Evolutionary conservation across 35 echinoderm and acorn worm genomes (phyloP).

Genomic region (Ophioderma brevispina): DNA sequence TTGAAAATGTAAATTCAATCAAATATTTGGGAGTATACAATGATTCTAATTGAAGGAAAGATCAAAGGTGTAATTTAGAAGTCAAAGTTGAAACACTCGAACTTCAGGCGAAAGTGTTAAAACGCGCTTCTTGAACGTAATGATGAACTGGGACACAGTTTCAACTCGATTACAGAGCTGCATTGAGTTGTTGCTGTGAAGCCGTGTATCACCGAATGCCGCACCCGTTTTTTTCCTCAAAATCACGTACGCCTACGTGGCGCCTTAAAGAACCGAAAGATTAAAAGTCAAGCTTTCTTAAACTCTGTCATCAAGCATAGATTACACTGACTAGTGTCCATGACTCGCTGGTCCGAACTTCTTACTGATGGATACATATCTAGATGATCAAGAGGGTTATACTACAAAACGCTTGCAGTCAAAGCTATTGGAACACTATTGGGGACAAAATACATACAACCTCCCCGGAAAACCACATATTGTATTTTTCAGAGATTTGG

Average conservation of each 20-base stretch:
- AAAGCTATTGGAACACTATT: background rate
- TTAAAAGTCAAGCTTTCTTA: background rate
- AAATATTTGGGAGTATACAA: no score
- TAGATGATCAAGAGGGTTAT: background rate
- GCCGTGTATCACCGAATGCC: background rate
- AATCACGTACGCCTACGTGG: background rate
- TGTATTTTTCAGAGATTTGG: background rate
- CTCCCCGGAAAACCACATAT: background rate
- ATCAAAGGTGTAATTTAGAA: no score
- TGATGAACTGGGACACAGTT: background rate
- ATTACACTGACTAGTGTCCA: background rate
- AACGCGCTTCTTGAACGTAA: background rate
- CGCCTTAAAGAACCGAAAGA: background rate
- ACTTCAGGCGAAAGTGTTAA: background rate
- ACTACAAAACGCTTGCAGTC: background rate
- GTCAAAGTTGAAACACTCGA: background rate
- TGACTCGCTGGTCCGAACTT: background rate
- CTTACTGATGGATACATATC: background rate
- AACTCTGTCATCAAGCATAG: background rate
- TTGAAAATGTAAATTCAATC: no score
- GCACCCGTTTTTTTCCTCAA: background rate
- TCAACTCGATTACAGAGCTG: background rate
- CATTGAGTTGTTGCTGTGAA: background rate
- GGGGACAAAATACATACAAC: background rate
- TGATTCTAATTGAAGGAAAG: no score